Evolutionary conservation across 1,140 invertebrate genomes (phyloP), one percentile per base, ranked within the genome.

Genomic region (Phymorhynchus buccinoides): DNA sequence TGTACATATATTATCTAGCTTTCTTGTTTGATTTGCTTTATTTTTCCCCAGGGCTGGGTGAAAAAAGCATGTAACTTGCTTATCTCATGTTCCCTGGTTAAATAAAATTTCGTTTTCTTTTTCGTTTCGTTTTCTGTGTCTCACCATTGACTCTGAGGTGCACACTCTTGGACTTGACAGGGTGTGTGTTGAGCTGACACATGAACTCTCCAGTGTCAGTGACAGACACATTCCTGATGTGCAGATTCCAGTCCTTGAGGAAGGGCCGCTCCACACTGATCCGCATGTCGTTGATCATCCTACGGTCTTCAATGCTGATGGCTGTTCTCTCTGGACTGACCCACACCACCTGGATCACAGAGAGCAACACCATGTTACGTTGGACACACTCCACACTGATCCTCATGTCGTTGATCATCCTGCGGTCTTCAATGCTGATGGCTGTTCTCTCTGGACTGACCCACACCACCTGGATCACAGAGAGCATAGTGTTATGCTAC

Each of bases 381-480:
- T n/a, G n/a, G n/a, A n/a, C n/a, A n/a, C 92, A 41, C 68, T 91
- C 90, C 41, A 92, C 88, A 80, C 89, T 91, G 44, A 92, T 88
- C 68, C 91, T 81, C 35, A 83, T 80, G 85, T 92, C 91, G 42
- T 92, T 91, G 48, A 91, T 85, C 1, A 92, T 85, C 9, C 91
- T 84, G 16, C 88, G 85, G 66, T 91, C 90, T 37, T 90, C 89
- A 18, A 88, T 83, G 30, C 91, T 91, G 81, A 93, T 88, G 7
- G 90, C 80, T 14, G 88, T 89, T 18, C 84, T 73, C n/a, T 85
- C 84, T 1, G 91, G 89, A 86, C 89, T 91, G 71, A 91, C 87
- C 92, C 92, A 92, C 32, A 91, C 87, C 9, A 93, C 88, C 92
- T 93, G 85, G n/a, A n/a, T n/a, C n/a, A n/a, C n/a, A n/a, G n/a